Evolutionary conservation across 2,888 invertebrate species (phyloP).

Genomic region (Melanophora roralis): DNA sequence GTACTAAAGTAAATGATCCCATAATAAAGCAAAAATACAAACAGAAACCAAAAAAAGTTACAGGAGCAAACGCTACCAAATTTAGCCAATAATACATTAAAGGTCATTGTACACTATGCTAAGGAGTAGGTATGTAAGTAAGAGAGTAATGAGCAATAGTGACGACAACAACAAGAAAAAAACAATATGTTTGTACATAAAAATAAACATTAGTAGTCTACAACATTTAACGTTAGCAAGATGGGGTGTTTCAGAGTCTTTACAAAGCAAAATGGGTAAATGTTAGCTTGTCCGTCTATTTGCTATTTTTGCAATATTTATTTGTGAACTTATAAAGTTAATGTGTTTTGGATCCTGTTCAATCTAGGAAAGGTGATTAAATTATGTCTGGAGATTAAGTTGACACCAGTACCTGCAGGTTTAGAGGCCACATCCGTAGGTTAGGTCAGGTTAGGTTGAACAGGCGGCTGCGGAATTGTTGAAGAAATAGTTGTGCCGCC

Average conservation of each 20-base stretch:
- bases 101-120: constrained; percentile 53
- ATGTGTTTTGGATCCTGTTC: too few relatives aligned
- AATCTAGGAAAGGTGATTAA: too few relatives aligned
- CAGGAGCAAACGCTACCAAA: constrained; percentile 16
- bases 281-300: too few relatives aligned
- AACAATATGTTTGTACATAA: not conserved
- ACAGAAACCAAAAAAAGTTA: constrained; percentile 18
- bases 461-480: too few relatives aligned
- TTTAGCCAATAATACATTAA: constrained; percentile 22
- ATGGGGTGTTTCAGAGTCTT: constrained; percentile 57
- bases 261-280: too few relatives aligned
- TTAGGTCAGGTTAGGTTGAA: too few relatives aligned
- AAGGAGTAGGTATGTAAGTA: constrained; percentile 26
- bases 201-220: constrained; percentile 5
- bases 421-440: too few relatives aligned
- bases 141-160: constrained; percentile 32
- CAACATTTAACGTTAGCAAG: constrained; percentile 19
- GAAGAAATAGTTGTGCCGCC: too few relatives aligned
- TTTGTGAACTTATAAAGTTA: too few relatives aligned
- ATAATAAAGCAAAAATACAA: constrained; percentile 25
- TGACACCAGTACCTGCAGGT: too few relatives aligned
- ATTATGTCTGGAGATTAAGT: too few relatives aligned
- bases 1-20: constrained; percentile 39
- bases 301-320: too few relatives aligned
- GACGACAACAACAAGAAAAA: not conserved